These are phyloP conservation scores for Eulemur rubriventer DNA, from an alignment of 2,797 vertebrate species.

Conservation along the genomic window DNA sequence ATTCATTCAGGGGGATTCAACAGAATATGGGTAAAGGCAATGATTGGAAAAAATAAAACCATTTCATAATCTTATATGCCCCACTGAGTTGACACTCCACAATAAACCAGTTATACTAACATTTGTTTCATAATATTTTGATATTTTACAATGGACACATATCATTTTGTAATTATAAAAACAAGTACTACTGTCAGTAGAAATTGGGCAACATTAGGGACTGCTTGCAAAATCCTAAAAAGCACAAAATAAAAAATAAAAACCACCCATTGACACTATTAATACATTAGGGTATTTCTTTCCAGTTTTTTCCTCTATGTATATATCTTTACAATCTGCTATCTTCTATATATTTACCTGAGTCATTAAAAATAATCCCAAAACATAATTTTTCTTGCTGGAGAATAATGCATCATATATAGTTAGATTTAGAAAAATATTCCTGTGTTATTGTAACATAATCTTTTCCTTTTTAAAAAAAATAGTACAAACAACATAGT, in stretches of 20 bases:
- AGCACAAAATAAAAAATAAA: slow-evolving; percentile 8
- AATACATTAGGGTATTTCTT: background rate
- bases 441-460: background rate
- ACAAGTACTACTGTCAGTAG: background rate
- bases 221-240: background rate
- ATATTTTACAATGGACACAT: background rate
- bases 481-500: background rate
- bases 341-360: background rate
- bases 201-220: background rate
- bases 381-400: background rate
- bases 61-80: background rate
- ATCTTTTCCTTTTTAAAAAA: background rate
- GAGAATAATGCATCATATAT: background rate
- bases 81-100: background rate
- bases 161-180: background rate
- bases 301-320: background rate
- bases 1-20: background rate
- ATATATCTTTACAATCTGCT: background rate
- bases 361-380: background rate
- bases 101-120: background rate
- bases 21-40: background rate
- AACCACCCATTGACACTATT: background rate
- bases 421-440: background rate
- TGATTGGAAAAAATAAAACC: background rate
- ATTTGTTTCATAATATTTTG: background rate